Evolutionary conservation across 1,140 invertebrate species (phyloP), one percentile per base, ranked within the genome.

Genomic region (Lepidurus couesii): DNA sequence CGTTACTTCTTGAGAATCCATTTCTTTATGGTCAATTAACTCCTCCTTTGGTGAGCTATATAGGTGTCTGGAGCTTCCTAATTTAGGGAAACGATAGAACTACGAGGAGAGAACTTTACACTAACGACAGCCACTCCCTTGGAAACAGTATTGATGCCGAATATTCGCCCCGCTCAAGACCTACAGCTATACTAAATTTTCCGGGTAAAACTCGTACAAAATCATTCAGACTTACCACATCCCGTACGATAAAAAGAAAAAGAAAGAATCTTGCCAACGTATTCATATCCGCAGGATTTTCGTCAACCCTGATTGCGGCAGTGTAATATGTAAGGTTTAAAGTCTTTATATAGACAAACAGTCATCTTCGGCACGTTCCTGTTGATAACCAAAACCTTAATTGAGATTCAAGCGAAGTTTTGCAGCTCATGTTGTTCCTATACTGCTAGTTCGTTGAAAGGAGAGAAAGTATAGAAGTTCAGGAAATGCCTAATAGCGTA

Each of bases 191-290:
- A 34, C 34, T 65, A 21, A 7, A 13, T n/a, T 65, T 65, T 21
- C 53, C 53, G 53, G 53, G 53, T 65, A 65, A 4, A 21, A 21
- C 8, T 65, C 53, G 10, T n/a, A 21, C 21, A 65, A 21, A 21
- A 65, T n/a, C 21, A 21, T 21, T n/a, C 16, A 65, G 21, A 65
- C 53, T 65, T 65, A 65, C 53, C 53, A 65, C 53, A 65, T 65
- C 53, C 53, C 53, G 53, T 65, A 65, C n/a, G 53, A 65, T 65
- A 65, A 65, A 65, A 65, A n/a, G 21, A 65, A 65, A 21, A 65
- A 65, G 21, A 65, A n/a, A 65, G 21, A 65, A 21, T 65, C 53
- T 65, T 65, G 53, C 13, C 16, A 21, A 65, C 13, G 1, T 34
- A 65, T 7, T 65, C 53, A 21, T 65, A n/a, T 65, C 53, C 53